Evolutionary conservation across 1,140 invertebrate species (phyloP), one percentile per base, ranked within the genome.

Genomic region (Limonius californicus): DNA sequence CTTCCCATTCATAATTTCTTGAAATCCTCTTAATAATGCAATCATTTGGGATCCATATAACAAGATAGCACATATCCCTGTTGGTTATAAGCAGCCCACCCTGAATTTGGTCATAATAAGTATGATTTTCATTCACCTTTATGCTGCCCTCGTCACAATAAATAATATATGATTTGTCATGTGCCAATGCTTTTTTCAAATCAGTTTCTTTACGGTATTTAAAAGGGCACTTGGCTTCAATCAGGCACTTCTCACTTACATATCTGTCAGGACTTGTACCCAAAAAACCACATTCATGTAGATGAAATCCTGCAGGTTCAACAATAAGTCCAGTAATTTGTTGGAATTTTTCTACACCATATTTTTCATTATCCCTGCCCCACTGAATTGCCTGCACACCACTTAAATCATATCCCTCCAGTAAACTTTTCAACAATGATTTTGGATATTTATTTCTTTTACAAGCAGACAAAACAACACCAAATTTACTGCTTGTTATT

Each of bases 401-500:
- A 55, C 19, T 19, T 20, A 60, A 27, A 56, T 61, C 43, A 53
- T 61, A 64, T 12, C 62, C 62, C 16, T 64, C 62, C 2, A 56
- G n/a, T 30, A 50, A 14, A 19, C 19, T 50, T 50, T 43, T 56
- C 47, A 60, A 63, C 16, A 64, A 39, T 7, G 63, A 64, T 30
- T 16, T 11, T 14, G 63, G 53, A 61, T 19, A 64, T 50, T 42
- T 55, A 35, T 39, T 53, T 21, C 58, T 54, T 35, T 32, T 45
- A 23, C 63, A 64, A 14, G 63, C 58, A 23, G 15, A 1, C 18
- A 64, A 21, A 3, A 64, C 58, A 9, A n/a, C 1, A 18, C 59
- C 63, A 64, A 65, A 65, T 43, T 65, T 58, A 21, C 43, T 65
- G 14, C 15, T 39, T 8, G 63, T 65, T 21, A 62, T 8, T 42